Evolutionary conservation across 2,888 invertebrate species (phyloP).

Genomic region (Acleris sparsana): DNA sequence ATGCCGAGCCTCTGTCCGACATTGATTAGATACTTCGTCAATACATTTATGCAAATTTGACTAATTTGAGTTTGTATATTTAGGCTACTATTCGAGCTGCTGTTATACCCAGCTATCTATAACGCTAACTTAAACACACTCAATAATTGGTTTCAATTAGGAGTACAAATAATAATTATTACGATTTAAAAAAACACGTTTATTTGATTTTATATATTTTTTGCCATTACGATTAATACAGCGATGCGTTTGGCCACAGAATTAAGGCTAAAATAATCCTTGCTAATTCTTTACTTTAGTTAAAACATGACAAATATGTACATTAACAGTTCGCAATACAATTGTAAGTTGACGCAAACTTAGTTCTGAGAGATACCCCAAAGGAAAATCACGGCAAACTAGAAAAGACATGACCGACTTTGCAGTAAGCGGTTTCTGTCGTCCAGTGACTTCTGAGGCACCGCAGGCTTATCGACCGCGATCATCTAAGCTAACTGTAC

Average conservation of each 20-base stretch:
- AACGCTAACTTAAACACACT: background rate
- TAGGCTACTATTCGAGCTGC: conserved; percentile 36
- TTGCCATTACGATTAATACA: no score
- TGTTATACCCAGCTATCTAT: background rate
- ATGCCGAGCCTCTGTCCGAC: conserved; percentile 39
- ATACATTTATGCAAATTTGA: conserved; percentile 62
- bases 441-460: conserved; percentile 12
- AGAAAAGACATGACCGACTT: conserved; percentile 24
- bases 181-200: no score
- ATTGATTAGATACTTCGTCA: conserved; percentile 55
- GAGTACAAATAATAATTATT: no score
- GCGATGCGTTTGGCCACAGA: no score
- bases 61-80: conserved; percentile 58
- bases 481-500: no score
- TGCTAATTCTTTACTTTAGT: no score
- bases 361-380: conserved; percentile 12
- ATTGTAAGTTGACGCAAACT: conserved; percentile 13
- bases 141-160: background rate
- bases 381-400: conserved; percentile 26
- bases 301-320: background rate
- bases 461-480: background rate
- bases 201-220: no score
- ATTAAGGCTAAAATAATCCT: no score
- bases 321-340: background rate
- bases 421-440: conserved; percentile 23